Evolutionary conservation across 2,797 vertebrate genomes (phyloP).

Genomic region (Sebastes minor): DNA sequence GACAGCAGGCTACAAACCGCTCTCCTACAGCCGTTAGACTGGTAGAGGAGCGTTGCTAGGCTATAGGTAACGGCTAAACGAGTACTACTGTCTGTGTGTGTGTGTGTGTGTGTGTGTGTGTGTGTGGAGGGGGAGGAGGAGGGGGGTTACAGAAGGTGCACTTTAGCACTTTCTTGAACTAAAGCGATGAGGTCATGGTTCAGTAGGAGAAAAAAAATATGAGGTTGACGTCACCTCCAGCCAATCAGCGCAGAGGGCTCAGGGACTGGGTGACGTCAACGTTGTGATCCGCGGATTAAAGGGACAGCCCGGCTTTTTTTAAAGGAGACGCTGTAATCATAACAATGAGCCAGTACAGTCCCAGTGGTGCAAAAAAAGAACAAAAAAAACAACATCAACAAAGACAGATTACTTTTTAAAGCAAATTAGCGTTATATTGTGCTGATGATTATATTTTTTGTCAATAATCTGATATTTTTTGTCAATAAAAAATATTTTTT

Average conservation of each 20-base stretch:
- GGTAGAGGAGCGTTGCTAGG: constrained; percentile 39
- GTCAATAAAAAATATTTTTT: too few relatives aligned
- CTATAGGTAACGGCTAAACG: constrained; percentile 40
- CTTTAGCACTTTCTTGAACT: constrained; percentile 86
- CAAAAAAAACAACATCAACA: neutral
- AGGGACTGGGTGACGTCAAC: constrained; percentile 87
- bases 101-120: constrained; percentile 15
- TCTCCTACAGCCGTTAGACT: neutral
- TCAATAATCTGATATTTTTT: too few relatives aligned
- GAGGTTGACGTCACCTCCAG: constrained; percentile 90
- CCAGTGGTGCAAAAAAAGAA: neutral
- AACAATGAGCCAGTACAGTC: neutral
- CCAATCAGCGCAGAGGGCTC: constrained; percentile 88
- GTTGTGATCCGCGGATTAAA: constrained; percentile 81
- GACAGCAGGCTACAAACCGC: neutral
- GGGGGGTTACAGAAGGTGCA: constrained; percentile 78
- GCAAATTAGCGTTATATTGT: neutral
- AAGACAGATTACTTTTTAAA: neutral
- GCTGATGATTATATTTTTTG: neutral
- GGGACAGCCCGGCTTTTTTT: constrained; percentile 68
- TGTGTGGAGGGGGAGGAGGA: neutral
- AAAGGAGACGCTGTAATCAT: constrained; percentile 57
- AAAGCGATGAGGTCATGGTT: constrained; percentile 92
- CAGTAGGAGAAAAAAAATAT: constrained; percentile 63
- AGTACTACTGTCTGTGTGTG: constrained; percentile 14